phyloP scores from a whole-genome alignment of 2,888 invertebrate genomes.

The Lithodes maja region DNA sequence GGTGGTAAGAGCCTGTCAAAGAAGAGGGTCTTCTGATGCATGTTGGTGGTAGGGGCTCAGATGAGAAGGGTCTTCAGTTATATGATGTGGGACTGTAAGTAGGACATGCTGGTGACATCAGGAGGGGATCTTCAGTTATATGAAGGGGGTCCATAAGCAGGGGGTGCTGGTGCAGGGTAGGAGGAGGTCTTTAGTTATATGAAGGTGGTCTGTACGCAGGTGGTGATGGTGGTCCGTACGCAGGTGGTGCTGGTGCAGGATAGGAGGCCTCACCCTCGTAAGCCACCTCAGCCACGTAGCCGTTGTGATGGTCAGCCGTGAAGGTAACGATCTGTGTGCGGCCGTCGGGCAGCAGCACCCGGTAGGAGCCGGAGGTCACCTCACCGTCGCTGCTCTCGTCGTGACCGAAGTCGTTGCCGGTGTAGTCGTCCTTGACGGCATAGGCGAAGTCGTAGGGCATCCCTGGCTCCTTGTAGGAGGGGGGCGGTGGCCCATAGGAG shows the following conservation, averaged over 20 bases:
- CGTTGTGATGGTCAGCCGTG: slow-evolving; percentile 51
- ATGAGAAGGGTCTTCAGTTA: too few species aligned
- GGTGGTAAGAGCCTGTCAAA: too few species aligned
- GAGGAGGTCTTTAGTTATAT: too few species aligned
- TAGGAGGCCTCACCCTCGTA: slow-evolving; percentile 70
- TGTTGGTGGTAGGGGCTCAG: too few species aligned
- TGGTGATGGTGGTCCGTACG: slow-evolving; percentile 27
- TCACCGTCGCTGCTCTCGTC: slow-evolving; percentile 55
- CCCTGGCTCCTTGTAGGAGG: slow-evolving; percentile 43
- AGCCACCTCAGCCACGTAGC: slow-evolving; percentile 56
- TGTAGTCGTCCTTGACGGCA: slow-evolving; percentile 62
- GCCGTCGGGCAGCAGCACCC: slow-evolving; percentile 61
- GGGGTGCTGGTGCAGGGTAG: too few species aligned
- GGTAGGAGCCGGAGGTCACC: slow-evolving; percentile 56
- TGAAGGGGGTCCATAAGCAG: too few species aligned
- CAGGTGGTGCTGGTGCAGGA: slow-evolving; percentile 40
- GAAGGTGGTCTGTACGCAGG: not conserved
- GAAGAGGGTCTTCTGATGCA: too few species aligned
- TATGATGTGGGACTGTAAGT: too few species aligned
- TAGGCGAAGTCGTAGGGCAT: slow-evolving; percentile 68
- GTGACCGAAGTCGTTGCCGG: slow-evolving; percentile 62
- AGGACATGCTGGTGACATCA: too few species aligned
- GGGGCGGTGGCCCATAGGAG: slow-evolving; percentile 27
- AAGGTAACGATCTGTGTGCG: slow-evolving; percentile 60
- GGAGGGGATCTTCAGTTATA: too few species aligned